Evolutionary conservation across 2,113 vertebrate species (phyloP).

Genomic region (Pristiophorus japonicus): DNA sequence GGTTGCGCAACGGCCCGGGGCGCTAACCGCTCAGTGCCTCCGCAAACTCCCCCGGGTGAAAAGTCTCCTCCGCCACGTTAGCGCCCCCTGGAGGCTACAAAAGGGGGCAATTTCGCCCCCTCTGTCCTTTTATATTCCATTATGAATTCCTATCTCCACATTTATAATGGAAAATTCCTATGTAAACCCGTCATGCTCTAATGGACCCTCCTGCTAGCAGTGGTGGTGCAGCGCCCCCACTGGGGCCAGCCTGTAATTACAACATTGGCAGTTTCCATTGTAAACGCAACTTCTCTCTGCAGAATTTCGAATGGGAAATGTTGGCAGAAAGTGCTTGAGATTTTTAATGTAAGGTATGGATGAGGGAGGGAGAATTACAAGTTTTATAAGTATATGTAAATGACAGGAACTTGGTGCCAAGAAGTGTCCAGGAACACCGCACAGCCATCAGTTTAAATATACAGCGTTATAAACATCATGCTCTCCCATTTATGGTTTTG

Average conservation of each 20-base stretch:
- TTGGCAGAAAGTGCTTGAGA: not conserved
- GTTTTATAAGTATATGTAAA: not conserved
- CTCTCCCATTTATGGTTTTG: not conserved
- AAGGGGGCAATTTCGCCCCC: too few species aligned
- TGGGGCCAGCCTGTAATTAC: not conserved
- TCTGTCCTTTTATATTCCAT: too few species aligned
- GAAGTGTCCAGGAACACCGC: not conserved
- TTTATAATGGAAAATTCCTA: not conserved
- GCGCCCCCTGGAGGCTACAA: too few species aligned
- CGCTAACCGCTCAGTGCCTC: too few species aligned
- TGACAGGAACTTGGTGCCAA: not conserved
- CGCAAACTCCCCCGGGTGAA: too few species aligned
- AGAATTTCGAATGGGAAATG: not conserved
- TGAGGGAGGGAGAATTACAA: too few species aligned
- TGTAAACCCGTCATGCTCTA: not conserved
- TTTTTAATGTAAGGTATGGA: not conserved
- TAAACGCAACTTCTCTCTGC: not conserved
- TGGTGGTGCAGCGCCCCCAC: not conserved
- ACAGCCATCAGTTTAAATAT: not conserved
- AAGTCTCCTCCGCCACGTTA: too few species aligned
- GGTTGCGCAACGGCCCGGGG: too few species aligned
- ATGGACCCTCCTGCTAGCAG: too few species aligned
- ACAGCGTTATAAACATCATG: not conserved
- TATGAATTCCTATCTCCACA: not conserved
- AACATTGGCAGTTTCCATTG: not conserved